These are phyloP conservation scores for Morone chrysops DNA, from an alignment of 2,113 vertebrate genomes.

Conservation along the genomic window DNA sequence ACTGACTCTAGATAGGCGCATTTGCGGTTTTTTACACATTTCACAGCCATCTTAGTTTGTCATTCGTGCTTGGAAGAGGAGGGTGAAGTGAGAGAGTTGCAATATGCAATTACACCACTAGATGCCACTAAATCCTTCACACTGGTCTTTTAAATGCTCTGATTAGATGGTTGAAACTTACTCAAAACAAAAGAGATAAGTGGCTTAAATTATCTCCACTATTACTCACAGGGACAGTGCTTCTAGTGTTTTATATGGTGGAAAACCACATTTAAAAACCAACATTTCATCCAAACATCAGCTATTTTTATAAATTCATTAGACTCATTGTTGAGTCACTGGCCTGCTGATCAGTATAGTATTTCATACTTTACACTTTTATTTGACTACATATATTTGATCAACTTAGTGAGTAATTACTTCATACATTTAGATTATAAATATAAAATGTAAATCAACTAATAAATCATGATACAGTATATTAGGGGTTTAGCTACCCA, in stretches of 20 bases:
- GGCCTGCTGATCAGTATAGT: not conserved
- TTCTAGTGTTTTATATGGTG: no score
- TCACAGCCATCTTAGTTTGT: no score
- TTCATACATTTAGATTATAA: not conserved
- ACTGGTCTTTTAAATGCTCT: no score
- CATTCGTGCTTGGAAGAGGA: no score
- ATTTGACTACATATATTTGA: not conserved
- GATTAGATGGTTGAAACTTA: not conserved
- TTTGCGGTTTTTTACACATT: no score
- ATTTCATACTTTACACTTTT: not conserved
- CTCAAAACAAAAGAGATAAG: not conserved
- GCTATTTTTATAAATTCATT: not conserved
- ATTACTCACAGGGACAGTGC: not conserved
- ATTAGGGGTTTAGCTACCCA: not conserved
- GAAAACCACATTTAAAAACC: not conserved
- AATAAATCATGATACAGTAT: not conserved
- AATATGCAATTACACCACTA: no score
- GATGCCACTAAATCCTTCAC: no score
- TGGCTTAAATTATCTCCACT: not conserved
- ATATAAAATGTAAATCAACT: not conserved
- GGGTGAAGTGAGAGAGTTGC: no score
- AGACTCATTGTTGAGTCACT: not conserved
- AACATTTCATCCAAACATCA: not conserved
- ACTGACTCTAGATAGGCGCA: no score
- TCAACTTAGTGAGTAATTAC: not conserved